phyloP scores from a whole-genome alignment of 2,113 vertebrate species.

The Odontophorus gujanensis region DNA sequence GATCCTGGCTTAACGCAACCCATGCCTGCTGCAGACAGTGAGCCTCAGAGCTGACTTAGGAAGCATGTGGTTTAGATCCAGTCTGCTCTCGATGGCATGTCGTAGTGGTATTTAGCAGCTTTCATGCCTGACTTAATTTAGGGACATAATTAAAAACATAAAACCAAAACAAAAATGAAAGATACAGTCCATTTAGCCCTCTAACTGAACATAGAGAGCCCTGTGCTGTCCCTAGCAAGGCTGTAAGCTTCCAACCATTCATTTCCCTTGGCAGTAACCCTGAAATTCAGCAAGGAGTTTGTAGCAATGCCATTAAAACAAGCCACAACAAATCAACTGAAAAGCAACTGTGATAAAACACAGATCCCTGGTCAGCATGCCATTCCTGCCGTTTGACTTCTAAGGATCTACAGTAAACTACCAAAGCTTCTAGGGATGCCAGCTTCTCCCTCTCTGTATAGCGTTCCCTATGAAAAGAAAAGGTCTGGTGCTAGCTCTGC shows the following conservation, averaged over 20 bases:
- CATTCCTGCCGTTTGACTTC: neutral
- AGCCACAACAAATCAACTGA: neutral
- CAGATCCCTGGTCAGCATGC: neutral
- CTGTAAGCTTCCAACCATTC: neutral
- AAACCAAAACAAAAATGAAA: neutral
- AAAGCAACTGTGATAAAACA: neutral
- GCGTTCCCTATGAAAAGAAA: neutral
- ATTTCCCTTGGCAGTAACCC: neutral
- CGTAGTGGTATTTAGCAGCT: conserved; percentile 13
- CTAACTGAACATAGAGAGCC: neutral
- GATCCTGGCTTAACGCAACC: neutral
- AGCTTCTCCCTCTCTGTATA: neutral
- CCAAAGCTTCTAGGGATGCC: neutral
- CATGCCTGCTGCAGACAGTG: neutral
- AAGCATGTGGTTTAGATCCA: neutral
- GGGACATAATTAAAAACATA: conserved; percentile 13
- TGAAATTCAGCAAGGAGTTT: neutral
- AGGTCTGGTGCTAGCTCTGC: neutral
- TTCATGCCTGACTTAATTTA: neutral
- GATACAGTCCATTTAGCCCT: neutral
- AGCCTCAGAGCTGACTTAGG: neutral
- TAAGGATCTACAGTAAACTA: neutral
- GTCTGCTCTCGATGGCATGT: neutral
- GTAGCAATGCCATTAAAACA: neutral
- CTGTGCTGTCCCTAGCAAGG: neutral